Evolutionary conservation across 2,888 invertebrate species (phyloP).

Genomic region (Epistrophella euchroma): DNA sequence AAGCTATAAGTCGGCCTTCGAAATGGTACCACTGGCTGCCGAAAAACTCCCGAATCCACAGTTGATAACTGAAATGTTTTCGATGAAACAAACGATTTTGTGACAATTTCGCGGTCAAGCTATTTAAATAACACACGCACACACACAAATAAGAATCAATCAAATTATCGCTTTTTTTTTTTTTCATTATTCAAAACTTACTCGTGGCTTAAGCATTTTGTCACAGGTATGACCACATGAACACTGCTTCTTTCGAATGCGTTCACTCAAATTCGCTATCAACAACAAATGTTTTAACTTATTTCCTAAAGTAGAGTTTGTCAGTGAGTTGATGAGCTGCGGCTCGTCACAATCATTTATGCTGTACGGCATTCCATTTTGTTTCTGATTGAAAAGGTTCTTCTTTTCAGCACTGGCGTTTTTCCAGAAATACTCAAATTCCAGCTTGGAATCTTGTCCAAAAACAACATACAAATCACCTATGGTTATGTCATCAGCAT

Average conservation of each 20-base stretch:
- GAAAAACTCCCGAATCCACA: constrained; percentile 77
- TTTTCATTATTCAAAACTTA: constrained; percentile 62
- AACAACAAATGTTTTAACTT: constrained; percentile 83
- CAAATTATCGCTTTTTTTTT: constrained; percentile 14
- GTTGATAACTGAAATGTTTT: constrained; percentile 77
- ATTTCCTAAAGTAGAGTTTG: constrained; percentile 80
- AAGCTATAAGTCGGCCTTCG: constrained; percentile 80
- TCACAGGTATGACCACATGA: constrained; percentile 82
- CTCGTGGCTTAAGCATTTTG: constrained; percentile 78
- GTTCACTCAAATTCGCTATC: constrained; percentile 83
- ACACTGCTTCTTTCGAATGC: constrained; percentile 82
- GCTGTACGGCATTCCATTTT: constrained; percentile 79
- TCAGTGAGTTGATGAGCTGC: constrained; percentile 78
- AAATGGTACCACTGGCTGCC: constrained; percentile 80
- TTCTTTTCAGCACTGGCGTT: constrained; percentile 82
- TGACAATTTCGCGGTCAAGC: constrained; percentile 78
- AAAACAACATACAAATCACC: constrained; percentile 96
- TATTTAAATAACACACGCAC: constrained; percentile 50
- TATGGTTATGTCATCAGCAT: constrained; percentile 91
- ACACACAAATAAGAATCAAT: constrained; percentile 6
- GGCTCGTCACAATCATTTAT: constrained; percentile 80
- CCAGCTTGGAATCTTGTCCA: constrained; percentile 88
- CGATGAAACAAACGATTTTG: constrained; percentile 79
- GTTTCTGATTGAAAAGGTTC: constrained; percentile 70
- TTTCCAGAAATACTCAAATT: constrained; percentile 92